A percentile compares a stretch with the other conserved stretches of the same genome.
Conservation (phyloP, 1,140 invertebrate genomes). For the Hermetia illucens region DNA sequence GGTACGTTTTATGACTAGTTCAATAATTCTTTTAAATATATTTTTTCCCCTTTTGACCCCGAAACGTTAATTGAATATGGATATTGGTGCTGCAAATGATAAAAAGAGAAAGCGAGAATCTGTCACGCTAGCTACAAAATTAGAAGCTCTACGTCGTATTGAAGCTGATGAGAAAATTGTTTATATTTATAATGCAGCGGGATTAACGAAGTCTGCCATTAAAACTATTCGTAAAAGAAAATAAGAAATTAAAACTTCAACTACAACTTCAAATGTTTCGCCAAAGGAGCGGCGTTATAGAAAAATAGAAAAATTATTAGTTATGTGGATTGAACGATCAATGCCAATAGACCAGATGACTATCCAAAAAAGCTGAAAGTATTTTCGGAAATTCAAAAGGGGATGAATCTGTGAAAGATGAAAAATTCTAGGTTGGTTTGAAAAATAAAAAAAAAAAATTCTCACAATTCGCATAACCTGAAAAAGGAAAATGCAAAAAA, state of each 20-base stretch:
- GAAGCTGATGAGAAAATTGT: conserved; percentile 13
- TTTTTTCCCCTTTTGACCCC: conserved; percentile 10
- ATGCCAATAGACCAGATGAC: too few species aligned
- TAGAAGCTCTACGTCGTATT: conserved; percentile 12
- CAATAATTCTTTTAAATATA: conserved; percentile 7
- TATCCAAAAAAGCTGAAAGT: too few species aligned
- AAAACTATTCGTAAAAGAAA: conserved; percentile 12
- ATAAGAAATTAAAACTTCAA: conserved; percentile 12
- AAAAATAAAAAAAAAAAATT: too few species aligned
- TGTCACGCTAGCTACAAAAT: conserved; percentile 12
- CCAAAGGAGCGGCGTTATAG: too few species aligned
- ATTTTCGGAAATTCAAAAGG: too few species aligned
- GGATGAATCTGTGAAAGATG: too few species aligned
- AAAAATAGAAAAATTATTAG: too few species aligned
- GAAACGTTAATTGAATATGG: conserved; percentile 9
- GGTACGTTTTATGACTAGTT: not conserved
- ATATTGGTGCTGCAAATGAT: too few species aligned
- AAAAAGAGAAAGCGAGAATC: conserved; percentile 14
- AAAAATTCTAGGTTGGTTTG: too few species aligned
- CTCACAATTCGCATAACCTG: too few species aligned
- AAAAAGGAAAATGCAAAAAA: too few species aligned
- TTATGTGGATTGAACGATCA: too few species aligned
- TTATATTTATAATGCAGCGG: conserved; percentile 11
- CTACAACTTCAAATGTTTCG: conserved; percentile 10
- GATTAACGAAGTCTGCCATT: conserved; percentile 12